phyloP scores from a whole-genome alignment of 2,113 vertebrate genomes.

The Gallinago media region DNA sequence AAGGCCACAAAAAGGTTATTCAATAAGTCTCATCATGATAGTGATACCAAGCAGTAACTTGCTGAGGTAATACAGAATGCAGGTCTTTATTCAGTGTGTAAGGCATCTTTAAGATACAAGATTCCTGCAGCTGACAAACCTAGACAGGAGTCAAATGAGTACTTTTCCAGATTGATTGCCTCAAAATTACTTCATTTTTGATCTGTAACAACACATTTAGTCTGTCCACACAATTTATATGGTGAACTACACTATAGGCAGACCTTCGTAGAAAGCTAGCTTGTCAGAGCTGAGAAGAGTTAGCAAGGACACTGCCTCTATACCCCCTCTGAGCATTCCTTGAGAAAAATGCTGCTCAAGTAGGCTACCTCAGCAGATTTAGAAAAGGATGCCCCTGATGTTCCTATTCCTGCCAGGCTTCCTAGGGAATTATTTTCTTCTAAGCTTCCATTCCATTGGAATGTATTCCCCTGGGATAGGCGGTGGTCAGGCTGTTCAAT shows the following conservation, averaged over 20 bases:
- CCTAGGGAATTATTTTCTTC: not conserved
- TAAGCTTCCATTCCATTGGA: not conserved
- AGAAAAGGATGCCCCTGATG: not conserved
- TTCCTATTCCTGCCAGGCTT: not conserved
- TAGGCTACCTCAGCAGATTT: accelerated
- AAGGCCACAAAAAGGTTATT: not conserved
- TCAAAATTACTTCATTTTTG: not conserved
- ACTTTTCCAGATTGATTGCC: not conserved
- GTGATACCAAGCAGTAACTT: not conserved
- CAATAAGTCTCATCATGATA: not conserved
- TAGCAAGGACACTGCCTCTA: not conserved
- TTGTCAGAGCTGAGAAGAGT: not conserved
- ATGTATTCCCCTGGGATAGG: not conserved
- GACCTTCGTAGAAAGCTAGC: not conserved
- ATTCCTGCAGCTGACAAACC: not conserved
- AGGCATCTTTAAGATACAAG: not conserved
- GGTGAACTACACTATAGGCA: not conserved
- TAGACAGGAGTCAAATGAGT: not conserved
- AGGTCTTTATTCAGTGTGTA: not conserved
- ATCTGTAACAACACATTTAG: not conserved
- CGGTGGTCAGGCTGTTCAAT: not conserved
- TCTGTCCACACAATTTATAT: not conserved
- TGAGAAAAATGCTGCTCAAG: not conserved
- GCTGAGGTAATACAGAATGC: not conserved
- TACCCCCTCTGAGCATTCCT: not conserved